Evolutionary conservation across 2,113 vertebrate species (phyloP), one percentile per base, ranked within the genome.

Genomic region (Periophthalmus modestus): DNA sequence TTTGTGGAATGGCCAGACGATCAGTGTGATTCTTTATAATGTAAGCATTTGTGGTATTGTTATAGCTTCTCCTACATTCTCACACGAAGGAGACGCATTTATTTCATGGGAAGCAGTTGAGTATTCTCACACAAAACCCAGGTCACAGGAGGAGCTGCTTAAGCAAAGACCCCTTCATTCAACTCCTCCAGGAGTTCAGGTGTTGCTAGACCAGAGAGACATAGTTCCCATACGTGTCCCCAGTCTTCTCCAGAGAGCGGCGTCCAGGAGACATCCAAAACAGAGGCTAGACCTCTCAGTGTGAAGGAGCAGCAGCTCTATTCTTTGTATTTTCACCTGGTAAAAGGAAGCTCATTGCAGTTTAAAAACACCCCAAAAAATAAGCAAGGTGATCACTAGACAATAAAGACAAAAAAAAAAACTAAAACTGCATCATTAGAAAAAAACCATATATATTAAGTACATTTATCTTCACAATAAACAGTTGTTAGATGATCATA

Each of bases 31-130:
- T 67, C 46, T 65, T n/a, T 55, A 67, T 69, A 28, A 33, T 69
- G 62, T 54, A 62, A 69, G 80, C 80, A 80, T 73, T 69, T 2
- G 67, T 69, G 76, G 36, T 54, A 83, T 82, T 72, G 36, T 72
- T 68, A 12, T 47, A 73, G 73, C 76, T 74, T 62, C 5, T 34
- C 1, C 2, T n/a, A 12, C 9, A n/a, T 62, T 33, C 23, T 62
- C 59, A 18, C 28, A 62, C 9, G 58, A 28, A 28, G 28, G 28
- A 34, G 52, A 52, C 3, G 5, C 15, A 52, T 19, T 18, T 52
- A 52, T 24, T 61, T 24, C 23, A 61, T 33, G 3, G n/a, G 14
- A 34, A 28, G 28, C 4, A 15, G 50, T 52, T 52, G 14, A 61
- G 59, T 6, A 18, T 59, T 59, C 19, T 13, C 55, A 61, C 0